Percentiles rank a stretch among this genome's conserved stretches.
Evolutionary conservation across 92 coral and sea anemone genomes (phyloP).

Genomic region (Epizoanthus illoricatus): DNA sequence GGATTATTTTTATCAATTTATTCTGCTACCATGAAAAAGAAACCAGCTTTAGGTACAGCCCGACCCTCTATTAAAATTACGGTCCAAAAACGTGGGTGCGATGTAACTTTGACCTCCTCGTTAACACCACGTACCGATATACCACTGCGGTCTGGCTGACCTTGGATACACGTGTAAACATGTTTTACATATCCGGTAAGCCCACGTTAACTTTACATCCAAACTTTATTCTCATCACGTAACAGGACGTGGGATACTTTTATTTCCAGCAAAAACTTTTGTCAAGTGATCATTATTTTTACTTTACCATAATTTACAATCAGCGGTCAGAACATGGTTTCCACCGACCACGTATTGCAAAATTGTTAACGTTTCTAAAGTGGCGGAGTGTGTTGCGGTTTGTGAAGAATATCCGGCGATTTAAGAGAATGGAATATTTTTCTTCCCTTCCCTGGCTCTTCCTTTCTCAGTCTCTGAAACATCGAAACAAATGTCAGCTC

Average conservation of each 20-base stretch:
- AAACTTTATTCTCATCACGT: slow-evolving; percentile 21
- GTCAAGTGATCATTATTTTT: too few species aligned
- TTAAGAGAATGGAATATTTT: too few species aligned
- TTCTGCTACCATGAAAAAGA: neutral
- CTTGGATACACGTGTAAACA: neutral
- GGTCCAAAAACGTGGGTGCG: slow-evolving; percentile 5
- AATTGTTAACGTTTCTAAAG: too few species aligned
- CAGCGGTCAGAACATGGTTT: too few species aligned
- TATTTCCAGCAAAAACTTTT: too few species aligned
- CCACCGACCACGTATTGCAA: too few species aligned
- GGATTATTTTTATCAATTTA: neutral
- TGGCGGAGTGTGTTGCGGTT: too few species aligned
- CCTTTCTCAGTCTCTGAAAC: too few species aligned
- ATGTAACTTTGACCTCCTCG: slow-evolving; percentile 11
- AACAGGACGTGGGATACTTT: neutral
- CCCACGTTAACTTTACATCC: neutral
- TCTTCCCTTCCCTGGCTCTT: too few species aligned
- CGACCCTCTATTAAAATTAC: neutral
- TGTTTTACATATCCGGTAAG: slow-evolving; percentile 6
- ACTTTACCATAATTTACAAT: too few species aligned
- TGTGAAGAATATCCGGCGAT: too few species aligned
- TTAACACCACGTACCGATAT: slow-evolving; percentile 4
- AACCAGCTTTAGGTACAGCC: neutral
- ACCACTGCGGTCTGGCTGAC: neutral
- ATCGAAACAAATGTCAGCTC: too few species aligned